Conservation (phyloP, 2,888 invertebrate species). For the Eudasyphora cyanicolor region DNA sequence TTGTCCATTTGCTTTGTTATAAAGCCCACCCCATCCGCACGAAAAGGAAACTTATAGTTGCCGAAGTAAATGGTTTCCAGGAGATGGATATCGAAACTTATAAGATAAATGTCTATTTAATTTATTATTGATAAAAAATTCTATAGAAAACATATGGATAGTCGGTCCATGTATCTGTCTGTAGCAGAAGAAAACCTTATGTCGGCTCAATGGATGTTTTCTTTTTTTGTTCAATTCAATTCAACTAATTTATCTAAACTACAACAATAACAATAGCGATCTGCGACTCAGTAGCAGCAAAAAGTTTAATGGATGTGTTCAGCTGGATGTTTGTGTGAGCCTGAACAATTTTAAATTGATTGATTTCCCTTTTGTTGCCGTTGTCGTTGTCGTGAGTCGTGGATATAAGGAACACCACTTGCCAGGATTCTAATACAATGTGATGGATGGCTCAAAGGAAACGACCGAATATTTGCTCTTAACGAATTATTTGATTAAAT, state of each 20-base stretch:
- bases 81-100: constrained; percentile 27
- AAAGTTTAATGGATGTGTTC: background rate
- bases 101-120: constrained; percentile 50
- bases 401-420: constrained; percentile 15
- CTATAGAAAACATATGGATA: background rate
- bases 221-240: constrained; percentile 37
- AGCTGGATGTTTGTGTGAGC: background rate
- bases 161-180: background rate
- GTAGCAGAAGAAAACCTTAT: background rate
- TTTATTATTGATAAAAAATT: constrained; percentile 39
- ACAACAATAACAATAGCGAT: constrained; percentile 17
- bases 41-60: no score
- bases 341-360: constrained; percentile 51
- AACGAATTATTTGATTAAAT: constrained; percentile 36
- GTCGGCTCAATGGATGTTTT: constrained; percentile 8
- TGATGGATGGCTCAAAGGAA: constrained; percentile 49
- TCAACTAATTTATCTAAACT: constrained; percentile 49
- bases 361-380: constrained; percentile 39
- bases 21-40: background rate
- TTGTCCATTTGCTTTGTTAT: background rate
- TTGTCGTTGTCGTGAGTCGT: background rate
- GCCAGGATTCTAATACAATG: constrained; percentile 38
- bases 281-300: background rate
- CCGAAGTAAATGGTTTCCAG: background rate
- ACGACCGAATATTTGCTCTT: constrained; percentile 24